Base-by-base conservation (phyloP, 2,888 invertebrate species). In the Agrilus biguttatus region DNA sequence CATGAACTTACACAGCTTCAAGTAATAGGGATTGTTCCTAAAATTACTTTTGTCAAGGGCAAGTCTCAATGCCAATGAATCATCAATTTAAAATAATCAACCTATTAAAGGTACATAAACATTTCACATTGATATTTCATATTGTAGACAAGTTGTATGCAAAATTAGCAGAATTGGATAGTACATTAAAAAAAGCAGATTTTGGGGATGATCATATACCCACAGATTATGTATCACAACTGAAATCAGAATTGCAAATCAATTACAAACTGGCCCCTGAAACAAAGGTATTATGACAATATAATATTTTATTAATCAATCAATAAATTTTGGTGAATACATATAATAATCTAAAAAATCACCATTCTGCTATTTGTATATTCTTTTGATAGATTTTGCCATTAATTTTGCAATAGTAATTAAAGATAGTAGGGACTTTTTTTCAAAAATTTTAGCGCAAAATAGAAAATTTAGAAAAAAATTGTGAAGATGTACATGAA, bases 21-120 rank as follows among this genome's bases (percentile, higher is more conserved):
- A 47, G 65, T 87, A 1, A 80, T 88, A 71, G 87, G 88, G 8
- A 70, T 75, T 49, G 78, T 88, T 33, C 88, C 88, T 6, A 73
- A 71, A 45, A 77, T 89, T 44, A 59, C 69, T 34, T 89, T 89
- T 70, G 73, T 84, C 2, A 79, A 77, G 71, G 78, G 78, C 74
- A 53, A 42, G 37, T 37, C 37, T 34, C 32, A n/a, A 33, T n/a
- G 5, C 13, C 33, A n/a, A 19, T 35, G 5, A 13, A 32, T 21
- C 17, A 34, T n/a, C 17, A n/a, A 41, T 14, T 37, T 21, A 12
- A 35, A 36, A 41, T 32, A 35, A 40, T 41, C 43, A 40, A 8
- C n/a, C n/a, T n/a, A n/a, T 44, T 32, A 37, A 23, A 3, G 12
- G 14, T 7, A 28, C 19, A 19, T 14, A 17, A 13, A 14, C 5